Percentiles rank a stretch among this genome's conserved stretches.
These are phyloP conservation scores for Thinocorus orbignyianus DNA, from an alignment of 2,113 vertebrate genomes.

Conservation along the genomic window DNA sequence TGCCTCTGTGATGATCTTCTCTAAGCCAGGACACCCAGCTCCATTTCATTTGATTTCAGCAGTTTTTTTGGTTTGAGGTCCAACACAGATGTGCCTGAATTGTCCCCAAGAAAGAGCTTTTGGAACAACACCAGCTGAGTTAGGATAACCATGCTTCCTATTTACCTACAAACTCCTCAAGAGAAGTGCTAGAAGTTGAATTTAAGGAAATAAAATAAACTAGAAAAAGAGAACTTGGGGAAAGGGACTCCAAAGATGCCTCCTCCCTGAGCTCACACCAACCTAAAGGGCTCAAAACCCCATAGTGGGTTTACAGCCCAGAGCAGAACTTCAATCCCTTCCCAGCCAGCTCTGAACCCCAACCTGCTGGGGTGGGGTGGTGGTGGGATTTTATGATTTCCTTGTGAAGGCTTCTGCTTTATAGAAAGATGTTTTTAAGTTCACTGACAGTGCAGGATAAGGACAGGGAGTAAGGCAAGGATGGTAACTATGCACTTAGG, in stretches of 20 bases:
- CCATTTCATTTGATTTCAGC: not conserved
- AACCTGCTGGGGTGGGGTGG: not conserved
- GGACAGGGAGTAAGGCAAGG: not conserved
- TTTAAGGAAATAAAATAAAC: not conserved
- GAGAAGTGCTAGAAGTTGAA: not conserved
- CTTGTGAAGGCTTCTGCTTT: not conserved
- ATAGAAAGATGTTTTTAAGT: not conserved
- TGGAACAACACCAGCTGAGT: not conserved
- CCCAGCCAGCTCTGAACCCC: not conserved
- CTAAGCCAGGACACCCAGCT: not conserved
- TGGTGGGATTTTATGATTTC: not conserved
- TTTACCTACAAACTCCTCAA: not conserved
- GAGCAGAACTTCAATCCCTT: not conserved
- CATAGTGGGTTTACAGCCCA: not conserved
- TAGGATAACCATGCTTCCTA: not conserved
- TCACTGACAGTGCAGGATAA: not conserved
- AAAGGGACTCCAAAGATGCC: not conserved
- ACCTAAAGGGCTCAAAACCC: not conserved
- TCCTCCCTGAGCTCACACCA: not conserved
- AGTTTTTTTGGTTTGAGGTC: not conserved
- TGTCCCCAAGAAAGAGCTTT: not conserved
- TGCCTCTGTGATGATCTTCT: not conserved
- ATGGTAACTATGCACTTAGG: not conserved
- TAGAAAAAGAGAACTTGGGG: not conserved
- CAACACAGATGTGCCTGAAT: not conserved